Base-by-base conservation (phyloP, 23 tunicate species). In the Phallusia fumigata region DNA sequence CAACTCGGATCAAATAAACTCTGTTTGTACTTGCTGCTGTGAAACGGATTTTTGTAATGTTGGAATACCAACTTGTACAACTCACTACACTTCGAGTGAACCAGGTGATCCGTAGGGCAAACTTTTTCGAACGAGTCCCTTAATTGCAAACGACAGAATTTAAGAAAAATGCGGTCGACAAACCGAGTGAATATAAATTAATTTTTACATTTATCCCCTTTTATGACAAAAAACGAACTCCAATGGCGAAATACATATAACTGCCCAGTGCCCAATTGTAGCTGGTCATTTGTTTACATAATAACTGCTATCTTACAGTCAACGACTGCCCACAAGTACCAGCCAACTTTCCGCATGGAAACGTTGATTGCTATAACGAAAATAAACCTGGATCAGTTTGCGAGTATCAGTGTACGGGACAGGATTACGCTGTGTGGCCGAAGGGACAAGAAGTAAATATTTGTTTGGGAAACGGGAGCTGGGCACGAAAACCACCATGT, bases 21-120 rank as follows among this genome's bases (percentile, higher is more conserved):
- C 69, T 21, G 69, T 58, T 3, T 58, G 69, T 13, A 21, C 69
- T 21, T 58, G 69, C 69, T 58, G 69, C 69, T 58, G 69, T 58
- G 11, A 13, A 22, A 6, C 69, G 69, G 28, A 58, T 58, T 58
- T 10, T 26, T 84, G 87, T 34, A 84, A 84, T 35, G 53, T 34
- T 33, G 87, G 87, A 36, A 31, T 24, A 0, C 75, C 52, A 22
- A 30, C 64, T 31, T 84, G 87, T 73, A 24, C 28, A 22, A 58
- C 69, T 6, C 69, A 58, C 13, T 58, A 58, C 16, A 24, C 26
- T 1, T 22, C 28, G 69, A 21, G 5, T 22, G 69, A 1, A 24
- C 69, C 69, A 58, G 69, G 69, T 58, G 13, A 58, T 3, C 5
- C 47, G 10, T 3, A 40, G 47, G n/a, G n/a, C n/a, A n/a, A n/a